Base-by-base conservation (phyloP, 2,888 invertebrate species). In the Dynastes maya region DNA sequence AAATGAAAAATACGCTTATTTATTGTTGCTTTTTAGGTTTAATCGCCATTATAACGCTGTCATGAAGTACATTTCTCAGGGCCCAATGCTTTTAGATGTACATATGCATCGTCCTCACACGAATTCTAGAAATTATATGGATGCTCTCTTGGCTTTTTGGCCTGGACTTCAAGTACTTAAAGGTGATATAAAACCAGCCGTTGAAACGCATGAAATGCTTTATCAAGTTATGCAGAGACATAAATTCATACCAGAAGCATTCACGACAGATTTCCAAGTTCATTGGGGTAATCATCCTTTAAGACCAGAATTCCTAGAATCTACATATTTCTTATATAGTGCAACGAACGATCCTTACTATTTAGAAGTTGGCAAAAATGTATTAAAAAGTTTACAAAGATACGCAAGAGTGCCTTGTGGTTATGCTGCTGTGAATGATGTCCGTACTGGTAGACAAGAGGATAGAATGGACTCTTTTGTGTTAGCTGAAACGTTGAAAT, bases 381-480 rank as follows among this genome's bases (percentile, higher is more conserved):
- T 97, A 0, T 90, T 99, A 49, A 94, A 95, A 84, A 96, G 96
- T 78, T 90, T 99, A 37, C 97, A 99, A 87, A 94, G 94, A 82
- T 94, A 97, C 89, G 95, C 98, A 0, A 91, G 96, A 84, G 98
- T 98, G n/a, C 92, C 95, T 1, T 99, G 99, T 88, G 99, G 99
- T 0, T 99, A 96, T 90, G 99, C 99, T 0, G 97, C 98, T 1
- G 96, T 98, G n/a, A 97, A 96, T 85, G 98, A 98, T 89, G 96
- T 98, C 0, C 92, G 97, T 65, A 97, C 85, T 6, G 84, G 84
- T 27, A 83, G 83, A 79, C 96, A 97, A 86, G 98, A 98, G 87
- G 98, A 99, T 86, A 93, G 98, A 81, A 98, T 99, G 98, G 99
- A 99, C 88, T 98, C 98, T 0, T 99, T 97, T 90, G 97, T 99